Conservation (phyloP, 2,888 invertebrate species). For the Apodemia hepburni region DNA sequence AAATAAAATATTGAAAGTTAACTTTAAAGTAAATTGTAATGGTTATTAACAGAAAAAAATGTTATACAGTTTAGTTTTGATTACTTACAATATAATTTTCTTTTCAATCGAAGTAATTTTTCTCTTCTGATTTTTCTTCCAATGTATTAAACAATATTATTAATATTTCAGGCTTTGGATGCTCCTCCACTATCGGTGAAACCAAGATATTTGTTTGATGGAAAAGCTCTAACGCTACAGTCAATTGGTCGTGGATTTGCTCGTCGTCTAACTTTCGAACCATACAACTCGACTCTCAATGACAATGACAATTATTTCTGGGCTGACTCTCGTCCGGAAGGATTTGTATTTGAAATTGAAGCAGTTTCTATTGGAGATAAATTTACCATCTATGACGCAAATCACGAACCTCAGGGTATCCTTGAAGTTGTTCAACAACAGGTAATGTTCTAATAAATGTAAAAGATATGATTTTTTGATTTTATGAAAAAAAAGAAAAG, state of each 20-base stretch:
- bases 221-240: slow-evolving; percentile 83
- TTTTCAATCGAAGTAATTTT: slow-evolving; percentile 18
- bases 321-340: slow-evolving; percentile 87
- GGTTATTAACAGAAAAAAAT: not conserved
- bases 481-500: no score
- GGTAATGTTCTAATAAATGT: slow-evolving; percentile 53
- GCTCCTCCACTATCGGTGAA: slow-evolving; percentile 67
- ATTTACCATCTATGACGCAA: slow-evolving; percentile 85
- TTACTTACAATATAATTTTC: not conserved
- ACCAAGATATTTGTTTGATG: slow-evolving; percentile 81
- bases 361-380: slow-evolving; percentile 84
- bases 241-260: slow-evolving; percentile 88
- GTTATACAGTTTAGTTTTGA: not conserved
- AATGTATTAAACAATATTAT: slow-evolving; percentile 40
- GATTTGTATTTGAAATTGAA: slow-evolving; percentile 86
- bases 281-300: slow-evolving; percentile 80
- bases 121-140: slow-evolving; percentile 29
- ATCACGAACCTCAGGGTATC: slow-evolving; percentile 83
- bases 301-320: slow-evolving; percentile 87
- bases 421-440: slow-evolving; percentile 83
- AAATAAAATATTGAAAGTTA: no score
- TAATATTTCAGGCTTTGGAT: slow-evolving; percentile 62
- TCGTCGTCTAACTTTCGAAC: slow-evolving; percentile 86
- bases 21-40: no score
- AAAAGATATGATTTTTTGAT: not conserved